Conservation (phyloP, 2,888 invertebrate species). For the Unio delphinus region DNA sequence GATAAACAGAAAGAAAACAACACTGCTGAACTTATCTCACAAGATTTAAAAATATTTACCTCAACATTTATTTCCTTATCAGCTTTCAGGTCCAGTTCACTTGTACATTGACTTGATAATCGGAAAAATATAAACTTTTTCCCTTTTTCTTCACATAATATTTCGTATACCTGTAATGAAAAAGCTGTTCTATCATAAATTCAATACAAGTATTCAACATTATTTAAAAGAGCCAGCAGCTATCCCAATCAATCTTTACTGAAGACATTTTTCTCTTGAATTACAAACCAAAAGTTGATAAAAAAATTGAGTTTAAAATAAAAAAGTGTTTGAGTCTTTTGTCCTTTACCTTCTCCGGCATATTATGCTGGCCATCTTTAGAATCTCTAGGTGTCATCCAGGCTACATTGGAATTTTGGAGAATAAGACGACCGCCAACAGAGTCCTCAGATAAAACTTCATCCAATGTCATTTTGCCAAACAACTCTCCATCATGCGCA, state of each 20-base stretch:
- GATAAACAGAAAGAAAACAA: too few relatives aligned
- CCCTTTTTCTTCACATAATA: constrained; percentile 84
- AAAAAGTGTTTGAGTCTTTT: not conserved
- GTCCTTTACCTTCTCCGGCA: constrained; percentile 41
- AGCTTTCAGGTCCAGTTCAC: constrained; percentile 77
- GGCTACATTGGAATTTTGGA: constrained; percentile 83
- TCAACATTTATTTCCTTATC: constrained; percentile 80
- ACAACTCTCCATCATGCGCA: constrained; percentile 83
- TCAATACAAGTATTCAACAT: not conserved
- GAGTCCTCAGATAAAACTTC: constrained; percentile 87
- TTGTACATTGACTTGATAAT: constrained; percentile 79
- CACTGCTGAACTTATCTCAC: too few relatives aligned
- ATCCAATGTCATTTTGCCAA: constrained; percentile 81
- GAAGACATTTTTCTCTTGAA: not conserved
- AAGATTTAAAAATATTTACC: constrained; percentile 60
- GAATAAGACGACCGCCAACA: constrained; percentile 83
- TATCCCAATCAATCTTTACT: not conserved
- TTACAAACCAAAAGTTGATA: not conserved
- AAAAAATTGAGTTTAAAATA: not conserved
- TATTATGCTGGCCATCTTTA: constrained; percentile 19
- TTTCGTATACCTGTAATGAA: constrained; percentile 78
- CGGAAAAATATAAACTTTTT: constrained; percentile 84
- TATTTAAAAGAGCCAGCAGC: not conserved
- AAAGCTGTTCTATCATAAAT: not conserved
- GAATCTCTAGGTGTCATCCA: constrained; percentile 73